phyloP scores from a whole-genome alignment of 2,797 vertebrate species.

The Poeciliopsis turneri region DNA sequence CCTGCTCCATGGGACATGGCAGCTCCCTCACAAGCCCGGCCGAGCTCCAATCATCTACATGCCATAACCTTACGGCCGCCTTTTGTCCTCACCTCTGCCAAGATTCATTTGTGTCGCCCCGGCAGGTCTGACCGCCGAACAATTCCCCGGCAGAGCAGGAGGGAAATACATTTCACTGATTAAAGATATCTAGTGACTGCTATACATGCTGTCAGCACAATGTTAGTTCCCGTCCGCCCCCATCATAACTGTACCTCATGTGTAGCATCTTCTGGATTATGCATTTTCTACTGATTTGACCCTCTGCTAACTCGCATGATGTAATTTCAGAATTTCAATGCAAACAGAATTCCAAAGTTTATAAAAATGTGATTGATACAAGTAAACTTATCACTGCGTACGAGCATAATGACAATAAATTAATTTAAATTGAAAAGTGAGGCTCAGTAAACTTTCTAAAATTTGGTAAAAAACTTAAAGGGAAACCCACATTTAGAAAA shows the following conservation, averaged over 20 bases:
- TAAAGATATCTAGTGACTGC: conserved; percentile 83
- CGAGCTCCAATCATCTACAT: conserved; percentile 82
- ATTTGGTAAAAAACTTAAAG: not conserved
- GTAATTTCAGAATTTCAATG: not conserved
- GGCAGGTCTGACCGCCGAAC: conserved; percentile 81
- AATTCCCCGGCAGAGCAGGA: conserved; percentile 75
- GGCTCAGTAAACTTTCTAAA: not conserved
- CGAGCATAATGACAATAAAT: too few species aligned
- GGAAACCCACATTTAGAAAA: not conserved
- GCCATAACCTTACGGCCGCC: conserved; percentile 85
- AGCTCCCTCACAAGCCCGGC: conserved; percentile 82
- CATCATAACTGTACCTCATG: conserved; percentile 32
- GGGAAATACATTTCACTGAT: conserved; percentile 83
- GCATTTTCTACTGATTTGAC: conserved; percentile 14
- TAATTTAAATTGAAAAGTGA: not conserved
- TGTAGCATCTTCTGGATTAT: conserved; percentile 32
- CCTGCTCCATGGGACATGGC: conserved; percentile 80
- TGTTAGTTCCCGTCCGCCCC: conserved; percentile 61
- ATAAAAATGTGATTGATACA: not conserved
- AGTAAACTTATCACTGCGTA: not conserved
- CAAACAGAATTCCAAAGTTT: not conserved
- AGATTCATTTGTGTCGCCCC: conserved; percentile 83
- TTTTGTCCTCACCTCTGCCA: conserved; percentile 82
- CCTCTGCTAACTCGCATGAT: not conserved
- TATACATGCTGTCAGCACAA: conserved; percentile 78